Evolutionary conservation across 2,888 invertebrate species (phyloP), one percentile per base, ranked within the genome.

Genomic region (Steromphala cineraria): DNA sequence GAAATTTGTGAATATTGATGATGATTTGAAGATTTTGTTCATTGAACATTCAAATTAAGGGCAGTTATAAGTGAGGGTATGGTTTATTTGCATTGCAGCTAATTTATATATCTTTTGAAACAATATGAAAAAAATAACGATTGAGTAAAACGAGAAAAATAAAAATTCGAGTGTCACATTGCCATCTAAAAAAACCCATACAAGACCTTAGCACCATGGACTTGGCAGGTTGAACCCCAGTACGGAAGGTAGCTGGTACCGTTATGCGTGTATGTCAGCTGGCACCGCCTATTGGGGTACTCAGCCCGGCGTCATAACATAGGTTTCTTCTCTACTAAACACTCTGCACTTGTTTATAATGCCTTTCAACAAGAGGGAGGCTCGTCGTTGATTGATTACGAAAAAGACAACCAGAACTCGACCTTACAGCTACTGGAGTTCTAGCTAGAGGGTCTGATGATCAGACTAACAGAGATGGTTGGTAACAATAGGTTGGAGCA

Each of bases 261-360:
- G 15, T 13, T 62, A 36, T n/a, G n/a, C 36, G 24, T 62, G 62
- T 62, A 62, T 24, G 28, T 24, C 62, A n/a, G 24, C 21, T 21
- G 62, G 15, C 24, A 62, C 62, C 24, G 8, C n/a, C 24, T 10
- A 28, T 5, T 24, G 24, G 10, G 28, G 13, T 62, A 24, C 24
- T 24, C 62, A 5, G n/a, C 62, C 46, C 62, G 62, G 62, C 62
- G 62, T 62, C 62, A 62, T 62, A 62, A 62, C 62, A 62, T 62
- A 62, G 28, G 8, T 21, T 62, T 62, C 62, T 62, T 62, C 62
- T 62, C 62, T 62, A 62, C 62, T 62, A 62, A 62, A 62, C 62
- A 62, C 62, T 62, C 17, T 62, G 24, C 62, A 62, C 62, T 62
- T 62, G 62, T 62, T 62, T 62, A 62, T 62, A 28, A 62, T 62